phyloP scores from a whole-genome alignment of 2,888 invertebrate species.

The Apodemia hepburni region DNA sequence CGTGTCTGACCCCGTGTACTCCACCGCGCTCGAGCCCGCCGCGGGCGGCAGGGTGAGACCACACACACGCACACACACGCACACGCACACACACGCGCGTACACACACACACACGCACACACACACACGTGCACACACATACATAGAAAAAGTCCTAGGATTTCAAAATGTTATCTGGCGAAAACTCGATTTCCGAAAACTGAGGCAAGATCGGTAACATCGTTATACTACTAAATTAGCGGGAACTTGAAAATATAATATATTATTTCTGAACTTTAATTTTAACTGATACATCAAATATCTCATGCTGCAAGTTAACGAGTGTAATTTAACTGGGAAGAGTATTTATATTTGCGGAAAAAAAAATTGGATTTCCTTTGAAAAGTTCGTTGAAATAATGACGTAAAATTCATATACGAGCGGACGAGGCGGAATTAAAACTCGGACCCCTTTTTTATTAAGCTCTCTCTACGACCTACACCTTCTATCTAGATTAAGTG shows the following conservation, averaged over 20 bases:
- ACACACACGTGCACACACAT: too few species aligned
- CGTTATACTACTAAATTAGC: too few species aligned
- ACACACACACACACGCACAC: too few species aligned
- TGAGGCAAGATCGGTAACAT: too few species aligned
- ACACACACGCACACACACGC: too few species aligned
- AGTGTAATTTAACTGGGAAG: constrained; percentile 65
- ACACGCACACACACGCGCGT: too few species aligned
- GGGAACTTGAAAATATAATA: too few species aligned
- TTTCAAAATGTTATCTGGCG: too few species aligned
- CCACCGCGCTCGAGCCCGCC: constrained; percentile 91
- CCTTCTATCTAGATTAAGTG: constrained; percentile 25
- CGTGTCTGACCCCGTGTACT: constrained; percentile 84
- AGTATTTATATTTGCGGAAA: constrained; percentile 47
- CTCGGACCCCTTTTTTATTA: constrained; percentile 47
- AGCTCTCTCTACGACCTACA: constrained; percentile 43
- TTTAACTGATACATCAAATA: background rate
- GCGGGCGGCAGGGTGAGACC: constrained; percentile 89
- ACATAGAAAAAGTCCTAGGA: too few species aligned
- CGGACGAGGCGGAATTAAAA: constrained; percentile 47
- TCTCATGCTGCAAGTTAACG: constrained; percentile 64
- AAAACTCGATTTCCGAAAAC: too few species aligned
- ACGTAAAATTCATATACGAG: constrained; percentile 66
- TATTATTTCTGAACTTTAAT: background rate
- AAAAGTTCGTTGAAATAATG: constrained; percentile 70
- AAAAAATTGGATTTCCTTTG: constrained; percentile 69